Percentiles rank a stretch among this genome's conserved stretches.
These are phyloP conservation scores for Procavia capensis DNA, from an alignment of 2,113 vertebrate genomes.

Conservation along the genomic window DNA sequence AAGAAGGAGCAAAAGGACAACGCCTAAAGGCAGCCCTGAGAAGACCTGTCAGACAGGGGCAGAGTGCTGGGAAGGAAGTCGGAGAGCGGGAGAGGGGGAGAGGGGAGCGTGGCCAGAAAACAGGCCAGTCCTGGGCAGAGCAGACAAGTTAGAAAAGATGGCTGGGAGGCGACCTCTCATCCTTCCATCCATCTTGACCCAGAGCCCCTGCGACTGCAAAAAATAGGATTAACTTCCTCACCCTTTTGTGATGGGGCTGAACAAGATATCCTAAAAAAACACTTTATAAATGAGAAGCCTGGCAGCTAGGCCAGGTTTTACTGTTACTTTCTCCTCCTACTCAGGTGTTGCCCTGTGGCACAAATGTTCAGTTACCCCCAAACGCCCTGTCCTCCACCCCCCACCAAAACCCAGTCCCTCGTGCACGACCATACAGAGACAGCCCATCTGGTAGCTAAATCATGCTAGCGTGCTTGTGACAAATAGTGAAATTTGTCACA, in stretches of 20 bases:
- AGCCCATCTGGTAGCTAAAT: not conserved
- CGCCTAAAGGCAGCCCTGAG: not conserved
- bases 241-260: not conserved
- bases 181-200: not conserved
- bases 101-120: not conserved
- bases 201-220: not conserved
- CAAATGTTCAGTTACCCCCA: not conserved
- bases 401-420: not conserved
- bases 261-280: not conserved
- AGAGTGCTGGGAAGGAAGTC: not conserved
- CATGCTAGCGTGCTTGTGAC: not conserved
- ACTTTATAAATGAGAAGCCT: not conserved
- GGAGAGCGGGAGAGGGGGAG: not conserved
- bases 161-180: no score
- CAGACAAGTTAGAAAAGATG: not conserved
- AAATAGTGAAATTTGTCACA: not conserved
- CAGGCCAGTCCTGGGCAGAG: not conserved
- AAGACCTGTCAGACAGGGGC: not conserved
- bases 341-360: not conserved
- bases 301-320: not conserved
- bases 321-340: not conserved
- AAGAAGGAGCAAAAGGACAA: rapidly evolving
- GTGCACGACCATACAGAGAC: not conserved
- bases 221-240: not conserved
- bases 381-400: not conserved